phyloP scores from a whole-genome alignment of 2,888 invertebrate species.

The Synanthedon tipuliformis region DNA sequence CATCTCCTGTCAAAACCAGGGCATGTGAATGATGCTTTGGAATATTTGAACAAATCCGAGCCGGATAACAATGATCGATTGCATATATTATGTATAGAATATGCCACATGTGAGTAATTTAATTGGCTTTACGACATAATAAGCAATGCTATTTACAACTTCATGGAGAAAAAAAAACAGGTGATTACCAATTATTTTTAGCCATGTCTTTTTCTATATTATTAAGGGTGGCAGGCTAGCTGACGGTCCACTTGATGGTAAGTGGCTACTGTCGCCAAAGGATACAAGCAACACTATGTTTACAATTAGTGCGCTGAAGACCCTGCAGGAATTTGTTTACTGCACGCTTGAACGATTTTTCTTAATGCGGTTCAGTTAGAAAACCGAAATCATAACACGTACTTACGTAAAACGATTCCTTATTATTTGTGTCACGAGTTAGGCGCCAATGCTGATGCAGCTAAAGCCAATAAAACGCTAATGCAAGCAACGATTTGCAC shows the following conservation, averaged over 20 bases:
- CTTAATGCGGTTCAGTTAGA: not conserved
- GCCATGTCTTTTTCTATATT: no score
- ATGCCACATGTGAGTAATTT: not conserved
- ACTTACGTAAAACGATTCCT: slow-evolving; percentile 6
- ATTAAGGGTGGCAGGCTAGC: no score
- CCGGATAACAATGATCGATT: slow-evolving; percentile 8
- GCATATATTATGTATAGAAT: not conserved
- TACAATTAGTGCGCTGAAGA: no score
- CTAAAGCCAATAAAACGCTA: slow-evolving; percentile 25
- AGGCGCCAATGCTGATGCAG: slow-evolving; percentile 21
- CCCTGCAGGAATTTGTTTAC: no score
- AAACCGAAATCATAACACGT: slow-evolving; percentile 16
- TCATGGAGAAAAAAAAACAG: no score
- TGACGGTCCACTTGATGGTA: no score
- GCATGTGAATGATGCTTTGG: slow-evolving; percentile 7
- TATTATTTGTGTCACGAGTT: slow-evolving; percentile 25
- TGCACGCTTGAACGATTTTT: not conserved
- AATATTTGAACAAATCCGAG: slow-evolving; percentile 6
- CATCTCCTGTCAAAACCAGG: slow-evolving; percentile 4
- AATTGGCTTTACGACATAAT: no score
- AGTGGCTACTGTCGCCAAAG: no score
- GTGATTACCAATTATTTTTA: no score
- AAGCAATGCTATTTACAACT: no score
- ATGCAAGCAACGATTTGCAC: slow-evolving; percentile 27
- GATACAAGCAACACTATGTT: no score